Base-by-base conservation (phyloP, 2,888 invertebrate species). In the Thecocarcelia acutangulata region DNA sequence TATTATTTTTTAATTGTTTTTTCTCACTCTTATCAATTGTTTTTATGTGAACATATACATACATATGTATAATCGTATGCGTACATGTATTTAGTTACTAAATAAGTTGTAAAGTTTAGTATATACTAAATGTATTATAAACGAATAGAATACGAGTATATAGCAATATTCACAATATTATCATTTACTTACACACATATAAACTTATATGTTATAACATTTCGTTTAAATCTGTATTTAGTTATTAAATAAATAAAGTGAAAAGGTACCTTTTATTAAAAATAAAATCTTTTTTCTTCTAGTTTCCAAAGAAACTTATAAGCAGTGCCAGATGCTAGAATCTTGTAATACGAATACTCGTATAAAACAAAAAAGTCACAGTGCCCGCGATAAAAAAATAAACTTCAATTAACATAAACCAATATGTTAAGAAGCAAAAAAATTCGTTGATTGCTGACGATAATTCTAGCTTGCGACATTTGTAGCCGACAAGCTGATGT, bases 251-350 rank as follows among this genome's bases (percentile, higher is more conserved):
- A n/a, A 73, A 69, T 69, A 77, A 81, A 74, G 68, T 28, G 8
- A 77, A 77, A 74, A 80, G 54, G 78, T 82, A 82, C 82, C 81
- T 82, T 82, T 75, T 75, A 74, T 54, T 50, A 64, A 78, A 64
- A 80, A 19, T 56, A 48, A 68, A 68, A 64, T 64, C 28, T 50
- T 15, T 6, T 15, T 46, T 46, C 1, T 9, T 46, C 9, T 8
- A 8, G 11, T 12, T n/a, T 1, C 11, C 11, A 6, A 5, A 5
- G 13, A 9, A 42, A 42, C 6, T 42, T 42, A 1, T 13, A 24
- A 5, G 24, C 5, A n/a, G n/a, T n/a, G n/a, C n/a, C n/a, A n/a
- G n/a, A n/a, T n/a, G n/a, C n/a, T n/a, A n/a, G n/a, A n/a, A n/a
- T n/a, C n/a, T n/a, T n/a, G n/a, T n/a, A n/a, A n/a, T n/a, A n/a